Base-by-base conservation (phyloP, 2,113 vertebrate species). In the Catharus bicknelli region DNA sequence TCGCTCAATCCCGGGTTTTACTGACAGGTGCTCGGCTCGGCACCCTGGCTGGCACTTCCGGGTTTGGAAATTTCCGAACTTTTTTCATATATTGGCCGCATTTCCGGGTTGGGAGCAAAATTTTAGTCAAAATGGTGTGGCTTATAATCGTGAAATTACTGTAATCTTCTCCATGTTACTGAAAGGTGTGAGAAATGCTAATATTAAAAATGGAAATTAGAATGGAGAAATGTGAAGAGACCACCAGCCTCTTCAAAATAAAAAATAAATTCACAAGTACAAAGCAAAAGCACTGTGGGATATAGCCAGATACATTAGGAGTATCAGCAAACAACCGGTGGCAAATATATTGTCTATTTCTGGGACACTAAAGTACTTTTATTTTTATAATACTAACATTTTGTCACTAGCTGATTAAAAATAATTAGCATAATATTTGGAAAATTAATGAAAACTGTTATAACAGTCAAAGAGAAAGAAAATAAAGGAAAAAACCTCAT, bases 321-420 rank as follows among this genome's bases (percentile, higher is more conserved):
- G 54, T 83, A 82, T 30, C 76, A 90, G 85, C 43, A 85, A 87
- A 79, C 50, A 89, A 75, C 34, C 3, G 1, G 63, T 88, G 55
- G 83, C 59, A 80, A 73, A 90, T 69, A 50, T 11, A 87, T 58
- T 84, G 88, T 36, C 61, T 90, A 63, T 63, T 91, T 92, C 57
- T 86, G 34, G 34, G 87, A 80, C 81, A 82, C 63, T 68, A 11
- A 77, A 95, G 70, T 76, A 50, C 47, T 82, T 95, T 70, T 30
- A 15, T 80, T 92, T 92, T 93, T 66, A 20, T 29, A 51, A 12
- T 61, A 30, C 42, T 92, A 63, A 54, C 36, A 36, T 90, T 91
- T 67, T 78, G 25, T 75, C 27, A 13, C 20, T 53, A 59, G 4
- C 11, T 75, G 16, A 54, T 94, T 72, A 45, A 69, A 93, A 81